Conservation (phyloP, 2,113 vertebrate genomes). For the Paraplagusia blochii region DNA sequence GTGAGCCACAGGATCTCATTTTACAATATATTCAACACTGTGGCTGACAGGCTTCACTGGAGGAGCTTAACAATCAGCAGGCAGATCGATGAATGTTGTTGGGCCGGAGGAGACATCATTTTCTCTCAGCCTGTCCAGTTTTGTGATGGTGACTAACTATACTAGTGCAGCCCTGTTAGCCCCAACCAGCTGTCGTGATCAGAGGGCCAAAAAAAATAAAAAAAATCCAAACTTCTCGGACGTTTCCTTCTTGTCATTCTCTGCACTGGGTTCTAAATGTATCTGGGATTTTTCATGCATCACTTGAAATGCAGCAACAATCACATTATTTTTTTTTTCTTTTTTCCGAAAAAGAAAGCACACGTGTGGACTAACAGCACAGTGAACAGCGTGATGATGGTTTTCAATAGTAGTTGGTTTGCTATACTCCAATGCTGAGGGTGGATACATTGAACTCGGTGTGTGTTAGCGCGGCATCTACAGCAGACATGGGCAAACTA, state of each 20-base stretch:
- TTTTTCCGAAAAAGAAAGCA: neutral
- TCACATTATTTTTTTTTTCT: conserved; percentile 2
- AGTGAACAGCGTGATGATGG: conserved; percentile 20
- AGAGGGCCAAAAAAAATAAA: conserved; percentile 38
- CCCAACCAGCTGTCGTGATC: conserved; percentile 44
- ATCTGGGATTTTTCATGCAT: conserved; percentile 43
- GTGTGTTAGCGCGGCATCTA: conserved; percentile 43
- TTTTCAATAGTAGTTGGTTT: conserved; percentile 28
- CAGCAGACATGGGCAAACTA: too few species aligned
- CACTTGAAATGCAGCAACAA: conserved; percentile 36
- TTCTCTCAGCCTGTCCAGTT: conserved; percentile 30
- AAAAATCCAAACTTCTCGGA: conserved; percentile 12
- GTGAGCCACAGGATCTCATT: conserved; percentile 28
- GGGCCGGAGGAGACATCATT: conserved; percentile 25
- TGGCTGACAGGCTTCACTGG: conserved; percentile 18
- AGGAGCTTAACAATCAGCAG: conserved; percentile 21
- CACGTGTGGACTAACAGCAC: conserved; percentile 26
- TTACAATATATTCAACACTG: conserved; percentile 36
- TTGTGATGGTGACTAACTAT: conserved; percentile 43
- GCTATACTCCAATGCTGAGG: conserved; percentile 18
- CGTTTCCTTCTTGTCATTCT: conserved; percentile 18
- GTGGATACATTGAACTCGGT: conserved; percentile 34
- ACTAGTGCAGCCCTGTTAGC: conserved; percentile 31
- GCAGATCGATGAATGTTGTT: conserved; percentile 27
- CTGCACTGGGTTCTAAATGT: conserved; percentile 28